Percentiles rank a stretch among this genome's conserved stretches.
These are phyloP conservation scores for Rhinolophus ferrumequinum DNA, from an alignment of 2,113 vertebrate genomes.

Conservation along the genomic window DNA sequence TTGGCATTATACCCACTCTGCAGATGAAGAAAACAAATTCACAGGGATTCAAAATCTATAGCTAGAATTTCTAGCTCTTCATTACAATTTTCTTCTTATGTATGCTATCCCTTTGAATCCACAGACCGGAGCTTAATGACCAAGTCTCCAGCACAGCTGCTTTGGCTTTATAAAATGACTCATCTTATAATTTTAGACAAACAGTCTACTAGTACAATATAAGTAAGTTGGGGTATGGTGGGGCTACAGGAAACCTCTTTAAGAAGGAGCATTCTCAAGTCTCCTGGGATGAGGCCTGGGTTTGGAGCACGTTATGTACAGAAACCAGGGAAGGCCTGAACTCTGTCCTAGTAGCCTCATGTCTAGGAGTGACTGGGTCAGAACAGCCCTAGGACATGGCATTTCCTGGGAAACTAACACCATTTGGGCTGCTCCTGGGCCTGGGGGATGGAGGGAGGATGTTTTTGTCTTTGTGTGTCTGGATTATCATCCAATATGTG, in stretches of 20 bases:
- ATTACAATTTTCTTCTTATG: background rate
- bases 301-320: background rate
- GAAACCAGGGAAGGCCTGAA: background rate
- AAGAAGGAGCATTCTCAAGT: background rate
- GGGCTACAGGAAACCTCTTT: background rate
- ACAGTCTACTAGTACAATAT: background rate
- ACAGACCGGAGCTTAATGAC: background rate
- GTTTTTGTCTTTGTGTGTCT: background rate
- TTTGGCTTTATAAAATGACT: background rate
- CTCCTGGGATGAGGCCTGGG: background rate
- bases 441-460: accelerated
- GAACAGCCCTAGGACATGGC: background rate
- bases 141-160: background rate
- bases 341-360: background rate
- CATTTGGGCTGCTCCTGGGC: background rate
- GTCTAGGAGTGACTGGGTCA: background rate
- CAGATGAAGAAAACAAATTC: background rate
- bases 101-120: background rate
- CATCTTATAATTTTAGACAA: background rate
- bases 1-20: background rate
- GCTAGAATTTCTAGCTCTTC: background rate
- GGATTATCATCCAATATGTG: too few relatives aligned
- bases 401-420: background rate
- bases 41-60: background rate
- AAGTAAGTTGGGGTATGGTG: background rate